Evolutionary conservation across 2,113 vertebrate genomes (phyloP), one percentile per base, ranked within the genome.

Genomic region (Entosphenus tridentatus): DNA sequence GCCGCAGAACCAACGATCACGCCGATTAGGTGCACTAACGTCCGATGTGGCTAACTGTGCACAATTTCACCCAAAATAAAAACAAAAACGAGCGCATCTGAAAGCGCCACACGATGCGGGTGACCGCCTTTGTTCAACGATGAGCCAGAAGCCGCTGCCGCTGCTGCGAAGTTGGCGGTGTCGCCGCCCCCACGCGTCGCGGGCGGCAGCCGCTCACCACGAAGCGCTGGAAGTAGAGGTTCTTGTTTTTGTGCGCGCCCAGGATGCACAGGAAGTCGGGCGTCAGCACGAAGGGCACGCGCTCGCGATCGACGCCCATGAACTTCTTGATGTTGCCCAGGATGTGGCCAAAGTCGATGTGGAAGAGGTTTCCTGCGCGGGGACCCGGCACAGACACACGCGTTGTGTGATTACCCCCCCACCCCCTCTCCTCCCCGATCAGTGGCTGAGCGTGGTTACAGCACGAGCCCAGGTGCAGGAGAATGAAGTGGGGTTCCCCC

Each of bases 311-410:
- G 79, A 98, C 89, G 70, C 93, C 93, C 80, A 97, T 82, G 76
- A 98, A 98, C 73, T 90, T 97, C 82, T 98, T 98, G 56, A 96
- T 96, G 77, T 98, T 98, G 72, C 93, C 93, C 80, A 98, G 88
- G 80, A 98, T 98, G 79, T 98, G 93, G 56, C 93, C 93, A 70
- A 98, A 98, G 78, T 98, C 93, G 39, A 98, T 98, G 75, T 98
- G 93, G 78, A 98, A 98, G 54, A 98, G 84, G 73, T 96, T 98
- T 72, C 93, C 93, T 96, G 67, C 72, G 69, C 70, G 75, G 39
- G 56, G 76, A 75, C 73, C 69, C 74, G 70, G 72, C n/a, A 73
- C 17, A 65, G 56, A 68, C 9, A n/a, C 67, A 18, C 54, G 14
- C 11, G 8, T 54, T 55, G 55, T 56, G 39, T 56, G 56, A 11